These are phyloP conservation scores for Microplitis demolitor DNA, from an alignment of 1,140 invertebrate genomes.

Conservation along the genomic window DNA sequence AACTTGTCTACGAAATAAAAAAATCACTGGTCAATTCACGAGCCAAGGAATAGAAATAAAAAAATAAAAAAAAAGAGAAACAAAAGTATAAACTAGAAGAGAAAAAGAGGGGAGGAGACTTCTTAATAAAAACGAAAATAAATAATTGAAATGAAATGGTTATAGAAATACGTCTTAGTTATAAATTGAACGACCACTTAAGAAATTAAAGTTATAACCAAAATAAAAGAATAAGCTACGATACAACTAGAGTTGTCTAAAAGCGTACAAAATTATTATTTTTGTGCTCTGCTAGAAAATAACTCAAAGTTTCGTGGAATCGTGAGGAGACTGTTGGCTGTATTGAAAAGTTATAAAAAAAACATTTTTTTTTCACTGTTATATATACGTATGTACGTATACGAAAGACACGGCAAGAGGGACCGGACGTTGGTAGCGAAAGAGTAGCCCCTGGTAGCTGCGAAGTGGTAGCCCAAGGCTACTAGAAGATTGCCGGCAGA, in stretches of 20 bases:
- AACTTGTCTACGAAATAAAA: too few relatives aligned
- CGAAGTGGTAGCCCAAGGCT: slow-evolving; percentile 61
- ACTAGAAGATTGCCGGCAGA: slow-evolving; percentile 64
- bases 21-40: too few relatives aligned
- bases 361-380: slow-evolving; percentile 3
- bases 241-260: background rate
- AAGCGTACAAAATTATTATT: too few relatives aligned
- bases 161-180: too few relatives aligned
- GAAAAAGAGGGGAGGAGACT: too few relatives aligned
- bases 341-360: background rate
- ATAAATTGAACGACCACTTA: too few relatives aligned
- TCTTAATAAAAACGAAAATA: too few relatives aligned
- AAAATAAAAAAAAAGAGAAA: too few relatives aligned
- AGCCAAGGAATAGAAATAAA: too few relatives aligned
- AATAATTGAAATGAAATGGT: too few relatives aligned
- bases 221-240: background rate
- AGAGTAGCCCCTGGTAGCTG: slow-evolving; percentile 61
- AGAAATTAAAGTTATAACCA: too few relatives aligned
- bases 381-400: background rate
- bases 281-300: background rate
- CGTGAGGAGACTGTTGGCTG: background rate
- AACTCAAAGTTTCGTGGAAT: background rate
- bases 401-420: slow-evolving; percentile 34
- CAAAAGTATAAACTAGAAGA: too few relatives aligned
- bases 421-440: slow-evolving; percentile 56